These are phyloP conservation scores for Epinotia brunnichana DNA, from an alignment of 2,888 invertebrate genomes.

Conservation along the genomic window DNA sequence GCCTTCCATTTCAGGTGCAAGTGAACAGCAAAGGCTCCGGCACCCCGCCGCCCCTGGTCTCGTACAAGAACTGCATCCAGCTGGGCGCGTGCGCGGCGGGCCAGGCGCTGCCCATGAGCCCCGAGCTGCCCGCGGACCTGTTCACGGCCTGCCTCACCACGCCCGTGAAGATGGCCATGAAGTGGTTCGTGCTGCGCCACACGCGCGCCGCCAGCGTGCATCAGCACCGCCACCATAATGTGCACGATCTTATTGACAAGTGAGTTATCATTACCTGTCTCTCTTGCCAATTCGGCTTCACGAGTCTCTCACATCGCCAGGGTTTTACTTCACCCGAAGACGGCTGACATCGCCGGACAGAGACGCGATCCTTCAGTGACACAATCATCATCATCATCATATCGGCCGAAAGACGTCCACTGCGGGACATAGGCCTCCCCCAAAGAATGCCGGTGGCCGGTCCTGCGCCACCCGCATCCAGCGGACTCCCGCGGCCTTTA, in stretches of 20 bases:
- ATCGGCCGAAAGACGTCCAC: too few species aligned
- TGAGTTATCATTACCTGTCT: slow-evolving; percentile 82
- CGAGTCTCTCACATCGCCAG: too few species aligned
- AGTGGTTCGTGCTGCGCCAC: slow-evolving; percentile 96
- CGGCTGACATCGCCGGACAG: too few species aligned
- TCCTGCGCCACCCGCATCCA: too few species aligned
- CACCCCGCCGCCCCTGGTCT: slow-evolving; percentile 72
- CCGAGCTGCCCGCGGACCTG: slow-evolving; percentile 97
- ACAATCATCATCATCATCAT: too few species aligned
- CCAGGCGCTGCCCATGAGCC: slow-evolving; percentile 97
- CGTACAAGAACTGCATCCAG: slow-evolving; percentile 96
- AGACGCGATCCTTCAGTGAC: too few species aligned
- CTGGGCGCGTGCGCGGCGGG: slow-evolving; percentile 97
- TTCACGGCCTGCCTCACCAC: slow-evolving; percentile 99
- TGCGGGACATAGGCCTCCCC: too few species aligned
- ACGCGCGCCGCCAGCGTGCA: slow-evolving; percentile 91
- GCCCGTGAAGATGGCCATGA: slow-evolving; percentile 97
- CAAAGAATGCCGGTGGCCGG: too few species aligned
- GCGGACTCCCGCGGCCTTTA: too few species aligned
- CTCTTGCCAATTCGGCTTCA: too few species aligned
- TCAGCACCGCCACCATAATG: slow-evolving; percentile 53
- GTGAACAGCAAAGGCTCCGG: slow-evolving; percentile 36
- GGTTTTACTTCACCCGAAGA: too few species aligned
- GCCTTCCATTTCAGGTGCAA: slow-evolving; percentile 20
- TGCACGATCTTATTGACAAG: slow-evolving; percentile 95